Conservation (phyloP, 2,797 vertebrate species). For the Agapornis canus region DNA sequence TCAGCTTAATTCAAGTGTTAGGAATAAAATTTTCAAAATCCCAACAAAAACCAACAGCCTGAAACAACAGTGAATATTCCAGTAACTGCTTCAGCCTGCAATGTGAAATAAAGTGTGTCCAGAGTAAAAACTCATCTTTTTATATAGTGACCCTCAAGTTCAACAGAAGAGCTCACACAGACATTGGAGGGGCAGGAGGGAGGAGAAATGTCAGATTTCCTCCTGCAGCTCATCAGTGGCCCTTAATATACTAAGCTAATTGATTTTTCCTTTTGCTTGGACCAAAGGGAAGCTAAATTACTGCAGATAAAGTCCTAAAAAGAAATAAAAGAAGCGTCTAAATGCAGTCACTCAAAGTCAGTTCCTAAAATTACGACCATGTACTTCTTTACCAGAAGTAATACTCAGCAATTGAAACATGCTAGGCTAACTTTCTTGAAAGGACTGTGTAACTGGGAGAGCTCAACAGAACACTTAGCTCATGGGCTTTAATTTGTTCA, state of each 20-base stretch:
- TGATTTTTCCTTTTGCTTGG: background rate
- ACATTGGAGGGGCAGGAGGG: background rate
- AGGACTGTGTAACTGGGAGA: background rate
- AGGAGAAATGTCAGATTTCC: background rate
- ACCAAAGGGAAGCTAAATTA: background rate
- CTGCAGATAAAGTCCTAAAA: background rate
- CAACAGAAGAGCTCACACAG: background rate
- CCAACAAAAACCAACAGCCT: background rate
- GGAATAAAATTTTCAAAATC: background rate
- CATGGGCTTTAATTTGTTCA: background rate
- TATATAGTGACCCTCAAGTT: background rate
- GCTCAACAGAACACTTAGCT: background rate
- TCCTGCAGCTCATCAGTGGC: rapidly evolving
- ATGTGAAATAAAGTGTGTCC: background rate
- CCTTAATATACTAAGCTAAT: background rate
- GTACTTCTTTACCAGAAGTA: background rate
- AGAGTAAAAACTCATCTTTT: background rate
- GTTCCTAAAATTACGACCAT: background rate
- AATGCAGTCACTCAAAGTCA: background rate
- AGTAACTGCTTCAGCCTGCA: background rate
- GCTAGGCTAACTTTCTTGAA: background rate
- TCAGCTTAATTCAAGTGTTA: background rate
- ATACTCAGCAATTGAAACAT: background rate
- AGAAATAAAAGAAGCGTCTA: background rate
- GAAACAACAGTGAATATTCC: background rate